Evolutionary conservation across 2,113 vertebrate genomes (phyloP), one percentile per base, ranked within the genome.

Genomic region (Anseranas semipalmata): DNA sequence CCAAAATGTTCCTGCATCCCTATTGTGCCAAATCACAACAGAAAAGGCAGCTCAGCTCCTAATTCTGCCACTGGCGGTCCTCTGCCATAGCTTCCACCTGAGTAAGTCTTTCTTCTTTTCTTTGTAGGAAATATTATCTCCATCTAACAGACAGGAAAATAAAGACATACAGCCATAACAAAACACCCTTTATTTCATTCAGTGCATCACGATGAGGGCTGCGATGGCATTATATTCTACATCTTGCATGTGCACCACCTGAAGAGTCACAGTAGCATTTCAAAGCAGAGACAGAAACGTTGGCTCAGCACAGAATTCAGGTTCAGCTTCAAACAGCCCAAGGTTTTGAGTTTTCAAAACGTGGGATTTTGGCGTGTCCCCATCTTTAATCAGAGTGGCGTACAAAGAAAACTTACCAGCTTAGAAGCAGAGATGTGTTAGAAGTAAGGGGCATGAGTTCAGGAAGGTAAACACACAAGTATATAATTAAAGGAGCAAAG

Each of bases 321-420:
- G 77, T 24, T 88, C 41, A 6, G 66, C 84, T 78, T 94, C 92
- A 86, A 83, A 92, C 50, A 81, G 71, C 74, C 17, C 15, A 5
- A 3, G 72, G 78, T 8, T 79, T 18, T 28, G 58, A 60, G 63
- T 3, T 46, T 43, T 71, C 85, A 86, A 43, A 81, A 27, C 4
- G 4, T 0, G 6, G 46, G 73, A 52, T 35, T 85, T 65, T 8
- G 73, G 43, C 18, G 28, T 9, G 4, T 21, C 43, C 76, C 39
- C 1, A 16, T 35, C 85, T 93, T 87, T 93, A 85, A 94, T 97
- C 93, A 93, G 92, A 95, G 91, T 3, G 12, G 46, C 28, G 48
- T 70, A 95, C 87, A 97, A 94, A 93, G 87, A 55, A 80, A 97
- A 75, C 55, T 85, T 21, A 10, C 53, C 45, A 35, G 88, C 82